Evolutionary conservation across 2,113 vertebrate species (phyloP), one percentile per base, ranked within the genome.

Genomic region (Lepisosteus oculatus): DNA sequence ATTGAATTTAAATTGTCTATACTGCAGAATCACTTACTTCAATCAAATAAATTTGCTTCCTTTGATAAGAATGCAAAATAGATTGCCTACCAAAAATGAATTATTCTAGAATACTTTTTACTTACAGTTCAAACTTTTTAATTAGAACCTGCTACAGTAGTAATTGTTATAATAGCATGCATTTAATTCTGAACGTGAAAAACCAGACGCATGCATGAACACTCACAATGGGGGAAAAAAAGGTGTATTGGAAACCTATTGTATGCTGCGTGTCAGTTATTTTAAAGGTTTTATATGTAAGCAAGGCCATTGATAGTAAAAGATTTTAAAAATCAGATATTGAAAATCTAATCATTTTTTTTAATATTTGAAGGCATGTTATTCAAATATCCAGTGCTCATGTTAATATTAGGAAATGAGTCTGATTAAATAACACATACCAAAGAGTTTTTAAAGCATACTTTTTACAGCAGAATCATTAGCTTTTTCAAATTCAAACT

Each of bases 211-310:
- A 47, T 45, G 15, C 44, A 70, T 61, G 61, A 8, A 66, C 43
- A 72, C 12, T 56, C 13, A 56, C 29, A 72, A 44, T n/a, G 42
- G n/a, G n/a, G 3, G 14, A 72, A 15, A 70, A 72, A 74, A 74
- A 73, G 76, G 75, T 65, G 84, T 82, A 81, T 79, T 84, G 84
- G 82, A 78, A 80, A 79, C 68, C 47, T 14, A 42, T 59, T 74
- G 77, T 29, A 29, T 74, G 79, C 56, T 59, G 56, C 13, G 56
- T 6, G 56, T 59, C 56, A 59, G 56, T n/a, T 13, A n/a, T 12
- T 59, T 59, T 6, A 13, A 59, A 13, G 12, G 9, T 59, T 59
- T 13, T 13, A 3, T 59, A 59, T 59, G 8, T 59, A 13, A 13
- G 14, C 4, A 13, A 59, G 5, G n/a, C 14, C 57, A 13, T 13